Percentiles rank a stretch among this genome's conserved stretches.
Conservation (phyloP, 2,113 vertebrate species). For the Coracopsis vasa region DNA sequence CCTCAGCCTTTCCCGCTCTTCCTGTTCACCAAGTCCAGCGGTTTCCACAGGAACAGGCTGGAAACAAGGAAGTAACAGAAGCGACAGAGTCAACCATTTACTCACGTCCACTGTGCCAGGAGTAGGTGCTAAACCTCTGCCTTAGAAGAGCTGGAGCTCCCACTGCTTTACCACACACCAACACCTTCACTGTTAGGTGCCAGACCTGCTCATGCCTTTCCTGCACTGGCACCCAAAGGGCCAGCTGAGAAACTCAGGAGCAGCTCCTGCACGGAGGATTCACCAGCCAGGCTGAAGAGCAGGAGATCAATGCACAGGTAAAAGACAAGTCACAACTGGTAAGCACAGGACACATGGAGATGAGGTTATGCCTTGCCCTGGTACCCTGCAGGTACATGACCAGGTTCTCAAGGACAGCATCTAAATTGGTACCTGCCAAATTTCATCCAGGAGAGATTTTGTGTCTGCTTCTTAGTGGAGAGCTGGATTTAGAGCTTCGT, state of each 20-base stretch:
- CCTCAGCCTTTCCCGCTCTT: slow-evolving; percentile 89
- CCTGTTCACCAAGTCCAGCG: slow-evolving; percentile 81
- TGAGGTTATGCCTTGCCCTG: neutral
- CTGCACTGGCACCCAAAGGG: neutral
- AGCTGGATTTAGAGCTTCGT: neutral
- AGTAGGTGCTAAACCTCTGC: neutral
- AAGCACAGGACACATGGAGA: neutral
- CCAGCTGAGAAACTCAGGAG: neutral
- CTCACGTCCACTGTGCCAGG: slow-evolving; percentile 15
- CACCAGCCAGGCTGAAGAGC: neutral
- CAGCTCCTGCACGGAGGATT: neutral
- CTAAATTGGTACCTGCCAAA: neutral
- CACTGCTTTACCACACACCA: neutral
- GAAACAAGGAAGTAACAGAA: slow-evolving; percentile 59
- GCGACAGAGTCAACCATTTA: slow-evolving; percentile 11
- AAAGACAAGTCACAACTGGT: slow-evolving; percentile 45
- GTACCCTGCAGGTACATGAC: accelerated
- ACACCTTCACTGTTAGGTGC: accelerated
- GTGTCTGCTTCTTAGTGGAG: neutral
- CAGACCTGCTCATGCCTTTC: neutral
- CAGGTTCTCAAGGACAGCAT: neutral
- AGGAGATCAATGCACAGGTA: neutral
- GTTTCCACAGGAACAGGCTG: slow-evolving; percentile 83
- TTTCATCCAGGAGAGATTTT: neutral
- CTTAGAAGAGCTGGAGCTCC: neutral